Conservation (phyloP, 2,113 vertebrate genomes). For the Leucopsar rothschildi region DNA sequence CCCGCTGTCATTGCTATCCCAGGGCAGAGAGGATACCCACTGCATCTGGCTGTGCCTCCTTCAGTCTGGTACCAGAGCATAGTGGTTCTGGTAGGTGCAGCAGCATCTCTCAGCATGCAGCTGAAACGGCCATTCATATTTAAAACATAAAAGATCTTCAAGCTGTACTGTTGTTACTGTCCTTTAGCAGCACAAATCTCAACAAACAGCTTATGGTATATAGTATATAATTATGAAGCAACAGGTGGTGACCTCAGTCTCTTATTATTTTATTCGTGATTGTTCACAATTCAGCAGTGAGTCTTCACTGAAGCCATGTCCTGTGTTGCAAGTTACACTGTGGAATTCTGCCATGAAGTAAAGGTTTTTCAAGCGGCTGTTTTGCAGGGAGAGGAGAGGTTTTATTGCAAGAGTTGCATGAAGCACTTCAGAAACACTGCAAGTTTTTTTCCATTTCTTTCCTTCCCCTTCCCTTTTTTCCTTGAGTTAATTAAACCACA, state of each 20-base stretch:
- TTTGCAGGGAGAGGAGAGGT: background rate
- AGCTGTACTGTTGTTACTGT: accelerated
- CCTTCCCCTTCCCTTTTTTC: background rate
- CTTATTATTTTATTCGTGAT: background rate
- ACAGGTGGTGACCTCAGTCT: background rate
- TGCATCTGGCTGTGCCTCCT: background rate
- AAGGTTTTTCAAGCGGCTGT: accelerated
- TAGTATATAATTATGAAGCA: background rate
- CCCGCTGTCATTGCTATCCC: background rate
- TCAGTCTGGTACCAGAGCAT: accelerated
- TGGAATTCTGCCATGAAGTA: accelerated
- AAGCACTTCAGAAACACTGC: background rate
- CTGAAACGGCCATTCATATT: background rate
- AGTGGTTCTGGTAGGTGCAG: background rate
- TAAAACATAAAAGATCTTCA: background rate
- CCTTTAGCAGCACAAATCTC: background rate
- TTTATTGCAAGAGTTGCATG: background rate
- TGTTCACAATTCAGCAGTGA: background rate
- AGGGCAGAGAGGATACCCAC: no score
- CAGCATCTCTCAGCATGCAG: background rate
- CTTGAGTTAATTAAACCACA: background rate
- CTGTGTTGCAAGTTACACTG: background rate
- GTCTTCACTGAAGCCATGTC: background rate
- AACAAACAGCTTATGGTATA: background rate
- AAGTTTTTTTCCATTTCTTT: background rate